Base-by-base conservation (phyloP, 2,113 vertebrate genomes). In the Sorex araneus region DNA sequence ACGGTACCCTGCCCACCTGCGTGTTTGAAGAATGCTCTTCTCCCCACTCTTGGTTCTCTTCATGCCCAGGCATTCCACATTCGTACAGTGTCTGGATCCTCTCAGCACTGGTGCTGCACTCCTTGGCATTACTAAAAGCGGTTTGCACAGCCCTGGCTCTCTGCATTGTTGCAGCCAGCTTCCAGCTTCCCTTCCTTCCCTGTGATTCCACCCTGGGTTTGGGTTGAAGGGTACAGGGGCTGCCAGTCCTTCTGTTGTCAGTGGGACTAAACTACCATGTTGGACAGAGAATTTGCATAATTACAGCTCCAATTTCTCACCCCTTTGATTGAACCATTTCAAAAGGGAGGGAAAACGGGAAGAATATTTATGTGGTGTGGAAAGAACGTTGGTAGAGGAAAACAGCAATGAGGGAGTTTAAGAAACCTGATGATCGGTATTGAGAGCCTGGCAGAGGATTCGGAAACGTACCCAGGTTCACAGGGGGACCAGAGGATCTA, bases 11-110 rank as follows among this genome's bases (percentile, higher is more conserved):
- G 71, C 43, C 54, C 23, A 5, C 47, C 32, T 2, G 8, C 1
- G 27, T 45, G 28, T 70, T 57, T 28, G 23, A 30, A 78, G 43
- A 57, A 34, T 15, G 2, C 12, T 81, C 34, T 69, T 75, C 34
- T 69, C 34, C 43, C 27, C 6, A 1, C 28, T 34, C 9, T 23
- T 25, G 10, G 25, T 60, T 34, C 43, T 79, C 18, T 76, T 69
- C 3, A 5, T 8, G 3, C 27, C 3, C 0, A 0, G 36, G 19
- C n/a, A 8, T 43, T 0, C 0, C 43, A 70, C 1, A 0, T 28
- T 6, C 25, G 19, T 32, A 12, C 13, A 13, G 4, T 40, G 64
- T 71, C n/a, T 40, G 64, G 7, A 28, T 43, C 34, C 57, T 45
- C 50, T n/a, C 2, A 76, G 40, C 74, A 57, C 27, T 23, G 4